Evolutionary conservation across 2,888 invertebrate genomes (phyloP), one percentile per base, ranked within the genome.

Genomic region (Therioaphis trifolii): DNA sequence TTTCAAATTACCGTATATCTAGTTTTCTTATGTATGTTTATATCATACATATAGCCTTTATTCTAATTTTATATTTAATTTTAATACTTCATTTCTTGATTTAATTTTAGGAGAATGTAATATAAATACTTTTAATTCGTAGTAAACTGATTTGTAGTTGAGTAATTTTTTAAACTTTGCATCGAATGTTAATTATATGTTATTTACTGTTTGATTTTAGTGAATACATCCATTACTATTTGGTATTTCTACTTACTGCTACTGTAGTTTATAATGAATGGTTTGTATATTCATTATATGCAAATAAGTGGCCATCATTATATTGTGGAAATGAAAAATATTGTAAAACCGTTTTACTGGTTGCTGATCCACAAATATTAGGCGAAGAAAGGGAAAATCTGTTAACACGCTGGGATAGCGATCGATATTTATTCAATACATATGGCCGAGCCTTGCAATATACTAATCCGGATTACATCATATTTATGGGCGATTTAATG

Each of bases 321-420:
- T 87, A 88, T 11, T 89, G 89, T 85, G 87, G 86, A 84, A 90
- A 91, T 84, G 77, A 86, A 63, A 84, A 86, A n/a, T 79, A 86
- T 55, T 93, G 93, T 86, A 91, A 92, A 7, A 92, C 91, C 87
- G 90, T 95, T 84, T 88, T 95, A 74, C 91, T 94, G 76, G 93
- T 96, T 77, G 96, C 97, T 9, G 98, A 98, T 89, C 97, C 98
- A 24, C 98, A 98, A 89, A 92, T 98, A 85, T 92, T 97, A 86
- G 98, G 98, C 0, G 93, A 95, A 86, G 89, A 91, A 58, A 92
- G 93, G 87, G 96, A 95, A 88, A 89, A 90, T 80, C 89, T 92
- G 75, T 87, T 97, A 52, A 92, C 93, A 49, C 92, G 94, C 87
- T 96, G 94, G 92, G 98, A 98, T 89, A 93, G 94, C 87, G 98